Conservation (phyloP, 2,888 invertebrate genomes). For the Isotomurus palustris region DNA sequence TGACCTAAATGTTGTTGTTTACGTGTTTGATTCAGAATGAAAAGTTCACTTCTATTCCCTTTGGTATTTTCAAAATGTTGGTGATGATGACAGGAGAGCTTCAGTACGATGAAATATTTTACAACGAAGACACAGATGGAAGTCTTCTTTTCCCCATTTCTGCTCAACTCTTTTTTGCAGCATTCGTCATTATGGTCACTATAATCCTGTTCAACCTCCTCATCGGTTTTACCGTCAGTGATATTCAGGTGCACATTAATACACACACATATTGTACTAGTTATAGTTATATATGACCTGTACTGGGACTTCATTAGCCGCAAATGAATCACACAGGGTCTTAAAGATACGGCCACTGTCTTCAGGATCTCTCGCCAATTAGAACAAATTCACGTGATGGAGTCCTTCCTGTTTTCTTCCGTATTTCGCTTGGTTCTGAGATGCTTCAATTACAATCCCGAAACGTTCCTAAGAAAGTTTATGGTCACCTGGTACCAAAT, state of each 20-base stretch:
- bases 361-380: constrained; percentile 36
- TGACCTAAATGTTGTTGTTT: no score
- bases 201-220: constrained; percentile 42
- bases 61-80: constrained; percentile 35
- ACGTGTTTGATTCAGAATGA: constrained; percentile 34
- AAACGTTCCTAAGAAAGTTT: no score
- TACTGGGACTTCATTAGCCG: no score
- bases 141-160: constrained; percentile 32
- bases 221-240: constrained; percentile 43
- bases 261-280: no score
- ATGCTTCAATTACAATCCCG: no score
- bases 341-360: constrained; percentile 32
- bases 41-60: constrained; percentile 28
- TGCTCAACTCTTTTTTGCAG: constrained; percentile 31
- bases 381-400: constrained; percentile 41
- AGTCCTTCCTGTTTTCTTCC: constrained; percentile 36
- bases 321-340: constrained; percentile 27
- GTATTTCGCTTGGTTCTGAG: no score
- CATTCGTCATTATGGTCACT: constrained; percentile 37
- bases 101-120: constrained; percentile 36
- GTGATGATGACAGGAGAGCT: constrained; percentile 42
- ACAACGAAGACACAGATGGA: constrained; percentile 13
- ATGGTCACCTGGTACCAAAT: no score
- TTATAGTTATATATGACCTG: no score
- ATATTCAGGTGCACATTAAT: constrained; percentile 44